A percentile compares a stretch with the other conserved stretches of the same genome.
phyloP scores from a whole-genome alignment of 2,888 invertebrate genomes.

The Oxytorus armatus region DNA sequence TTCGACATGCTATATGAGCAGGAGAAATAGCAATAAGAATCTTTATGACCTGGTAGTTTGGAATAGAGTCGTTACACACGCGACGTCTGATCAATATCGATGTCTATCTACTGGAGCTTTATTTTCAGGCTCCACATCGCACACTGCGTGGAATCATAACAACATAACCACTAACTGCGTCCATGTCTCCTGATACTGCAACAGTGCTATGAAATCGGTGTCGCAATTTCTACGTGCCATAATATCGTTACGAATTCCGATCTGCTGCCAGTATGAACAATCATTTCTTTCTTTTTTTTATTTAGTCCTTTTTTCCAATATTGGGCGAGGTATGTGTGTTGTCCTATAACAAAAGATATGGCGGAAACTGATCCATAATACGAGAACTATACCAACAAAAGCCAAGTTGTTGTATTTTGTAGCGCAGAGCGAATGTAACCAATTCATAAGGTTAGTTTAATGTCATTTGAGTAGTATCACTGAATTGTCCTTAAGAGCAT shows the following conservation, averaged over 20 bases:
- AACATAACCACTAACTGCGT: slow-evolving; percentile 61
- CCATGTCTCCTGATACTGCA: slow-evolving; percentile 29
- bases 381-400: neutral
- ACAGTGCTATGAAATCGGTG: slow-evolving; percentile 34
- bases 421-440: neutral
- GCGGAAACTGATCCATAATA: neutral
- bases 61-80: slow-evolving; percentile 9
- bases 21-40: slow-evolving; percentile 24
- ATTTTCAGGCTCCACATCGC: slow-evolving; percentile 49
- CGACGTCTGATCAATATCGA: slow-evolving; percentile 56
- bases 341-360: neutral
- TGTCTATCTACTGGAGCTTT: slow-evolving; percentile 43
- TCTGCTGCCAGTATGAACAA: neutral
- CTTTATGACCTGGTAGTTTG: slow-evolving; percentile 46
- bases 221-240: slow-evolving; percentile 41
- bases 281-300: slow-evolving; percentile 5
- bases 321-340: neutral
- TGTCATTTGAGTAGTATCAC: too few species aligned
- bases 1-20: neutral
- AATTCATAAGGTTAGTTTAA: neutral
- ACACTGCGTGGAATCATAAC: slow-evolving; percentile 38
- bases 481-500: too few species aligned
- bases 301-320: neutral
- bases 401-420: neutral
- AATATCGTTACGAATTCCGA: slow-evolving; percentile 19